A percentile compares a stretch with the other conserved stretches of the same genome.
phyloP scores from a whole-genome alignment of 2,113 vertebrate species.

The Ceuthmochares aereus region DNA sequence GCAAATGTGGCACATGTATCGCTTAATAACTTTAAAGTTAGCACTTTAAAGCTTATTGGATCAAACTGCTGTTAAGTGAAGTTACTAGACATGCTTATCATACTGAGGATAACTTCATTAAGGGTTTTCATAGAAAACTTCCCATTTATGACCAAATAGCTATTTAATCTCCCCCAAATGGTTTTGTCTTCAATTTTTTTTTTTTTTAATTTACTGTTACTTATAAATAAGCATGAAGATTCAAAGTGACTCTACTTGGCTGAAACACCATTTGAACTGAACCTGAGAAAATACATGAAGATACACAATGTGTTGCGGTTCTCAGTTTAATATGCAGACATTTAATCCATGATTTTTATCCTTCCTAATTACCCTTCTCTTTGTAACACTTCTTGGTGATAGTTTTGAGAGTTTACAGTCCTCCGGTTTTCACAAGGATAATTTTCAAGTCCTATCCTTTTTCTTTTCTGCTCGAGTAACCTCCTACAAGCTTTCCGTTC shows the following conservation, averaged over 20 bases:
- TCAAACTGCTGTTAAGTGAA: neutral
- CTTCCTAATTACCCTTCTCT: neutral
- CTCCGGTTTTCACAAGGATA: neutral
- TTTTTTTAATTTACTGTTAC: neutral
- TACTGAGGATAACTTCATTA: neutral
- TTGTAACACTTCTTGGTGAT: neutral
- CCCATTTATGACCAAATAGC: neutral
- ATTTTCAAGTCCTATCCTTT: neutral
- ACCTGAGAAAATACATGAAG: neutral
- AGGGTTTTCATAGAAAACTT: neutral
- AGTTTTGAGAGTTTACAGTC: neutral
- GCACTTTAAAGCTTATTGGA: neutral
- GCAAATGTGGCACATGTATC: accelerated
- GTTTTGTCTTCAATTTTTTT: neutral
- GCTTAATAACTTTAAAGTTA: neutral
- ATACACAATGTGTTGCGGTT: neutral
- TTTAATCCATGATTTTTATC: neutral
- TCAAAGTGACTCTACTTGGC: neutral
- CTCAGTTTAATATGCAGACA: neutral
- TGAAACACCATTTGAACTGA: neutral
- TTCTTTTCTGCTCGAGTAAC: neutral
- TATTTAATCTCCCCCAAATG: neutral
- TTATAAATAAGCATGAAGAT: neutral
- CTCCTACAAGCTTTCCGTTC: neutral
- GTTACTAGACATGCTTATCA: no score